These are phyloP conservation scores for Sebastes hopkinsi DNA, from an alignment of 2,797 vertebrate species.

Conservation along the genomic window DNA sequence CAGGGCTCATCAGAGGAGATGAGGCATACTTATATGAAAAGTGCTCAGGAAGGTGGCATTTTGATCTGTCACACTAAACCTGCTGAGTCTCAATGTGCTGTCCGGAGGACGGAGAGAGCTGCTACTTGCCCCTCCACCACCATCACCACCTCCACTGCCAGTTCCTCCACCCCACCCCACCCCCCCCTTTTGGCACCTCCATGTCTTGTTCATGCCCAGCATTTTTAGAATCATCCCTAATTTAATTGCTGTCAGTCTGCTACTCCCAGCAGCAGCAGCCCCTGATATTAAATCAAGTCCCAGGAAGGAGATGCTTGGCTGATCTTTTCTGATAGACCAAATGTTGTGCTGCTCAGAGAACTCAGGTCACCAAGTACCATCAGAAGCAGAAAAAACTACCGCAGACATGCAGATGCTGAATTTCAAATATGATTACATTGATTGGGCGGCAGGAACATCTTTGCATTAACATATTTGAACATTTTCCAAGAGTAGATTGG, in stretches of 20 bases:
- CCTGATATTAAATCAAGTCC: constrained; percentile 73
- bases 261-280: constrained; percentile 63
- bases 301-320: constrained; percentile 66
- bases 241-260: constrained; percentile 75
- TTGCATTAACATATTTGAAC: constrained; percentile 64
- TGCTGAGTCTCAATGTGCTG: constrained; percentile 40
- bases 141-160: constrained; percentile 9
- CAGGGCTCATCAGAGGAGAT: constrained; percentile 76
- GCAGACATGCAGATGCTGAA: constrained; percentile 59
- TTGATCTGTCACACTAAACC: constrained; percentile 68
- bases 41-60: constrained; percentile 69
- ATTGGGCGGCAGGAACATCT: constrained; percentile 53
- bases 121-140: neutral
- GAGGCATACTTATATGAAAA: constrained; percentile 73
- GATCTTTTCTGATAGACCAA: constrained; percentile 72
- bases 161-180: neutral
- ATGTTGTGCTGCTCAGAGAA: constrained; percentile 62
- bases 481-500: constrained; percentile 44
- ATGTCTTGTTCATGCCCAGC: constrained; percentile 52
- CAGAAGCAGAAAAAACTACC: constrained; percentile 46
- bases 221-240: constrained; percentile 71
- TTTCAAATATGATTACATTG: constrained; percentile 73
- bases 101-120: constrained; percentile 28
- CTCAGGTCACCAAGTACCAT: constrained; percentile 56
- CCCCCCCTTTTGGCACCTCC: constrained; percentile 42